Evolutionary conservation across 2,797 vertebrate genomes (phyloP).

Genomic region (Lepilemur septentrionalis): DNA sequence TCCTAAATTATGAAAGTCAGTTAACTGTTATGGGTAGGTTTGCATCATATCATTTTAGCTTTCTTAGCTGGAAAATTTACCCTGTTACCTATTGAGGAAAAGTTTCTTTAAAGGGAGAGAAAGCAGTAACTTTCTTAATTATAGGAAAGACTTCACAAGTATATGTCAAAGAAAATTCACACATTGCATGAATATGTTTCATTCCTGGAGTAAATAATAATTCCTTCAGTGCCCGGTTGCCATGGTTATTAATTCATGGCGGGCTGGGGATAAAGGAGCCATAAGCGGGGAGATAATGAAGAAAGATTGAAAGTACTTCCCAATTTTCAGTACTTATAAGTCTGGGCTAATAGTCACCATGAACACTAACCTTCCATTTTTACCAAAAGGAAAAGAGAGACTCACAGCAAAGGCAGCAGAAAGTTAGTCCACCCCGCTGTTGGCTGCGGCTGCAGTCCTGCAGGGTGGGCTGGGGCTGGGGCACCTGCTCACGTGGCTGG

Average conservation of each 20-base stretch:
- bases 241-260: neutral
- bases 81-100: neutral
- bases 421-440: too few relatives aligned
- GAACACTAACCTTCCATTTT: neutral
- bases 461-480: neutral
- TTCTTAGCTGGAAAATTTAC: neutral
- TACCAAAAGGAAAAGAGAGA: neutral
- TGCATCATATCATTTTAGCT: neutral
- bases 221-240: neutral
- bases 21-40: neutral
- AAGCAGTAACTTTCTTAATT: neutral
- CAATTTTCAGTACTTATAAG: neutral
- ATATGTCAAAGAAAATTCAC: neutral
- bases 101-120: neutral
- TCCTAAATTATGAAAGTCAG: neutral
- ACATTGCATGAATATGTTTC: neutral
- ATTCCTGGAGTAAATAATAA: neutral
- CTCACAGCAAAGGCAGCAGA: neutral
- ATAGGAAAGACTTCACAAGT: neutral
- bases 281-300: neutral
- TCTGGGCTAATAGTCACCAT: neutral
- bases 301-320: neutral
- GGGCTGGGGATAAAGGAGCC: neutral
- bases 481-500: too few relatives aligned
- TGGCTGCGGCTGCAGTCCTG: neutral